Base-by-base conservation (phyloP, 1,140 invertebrate species). In the Oryzaephilus surinamensis region DNA sequence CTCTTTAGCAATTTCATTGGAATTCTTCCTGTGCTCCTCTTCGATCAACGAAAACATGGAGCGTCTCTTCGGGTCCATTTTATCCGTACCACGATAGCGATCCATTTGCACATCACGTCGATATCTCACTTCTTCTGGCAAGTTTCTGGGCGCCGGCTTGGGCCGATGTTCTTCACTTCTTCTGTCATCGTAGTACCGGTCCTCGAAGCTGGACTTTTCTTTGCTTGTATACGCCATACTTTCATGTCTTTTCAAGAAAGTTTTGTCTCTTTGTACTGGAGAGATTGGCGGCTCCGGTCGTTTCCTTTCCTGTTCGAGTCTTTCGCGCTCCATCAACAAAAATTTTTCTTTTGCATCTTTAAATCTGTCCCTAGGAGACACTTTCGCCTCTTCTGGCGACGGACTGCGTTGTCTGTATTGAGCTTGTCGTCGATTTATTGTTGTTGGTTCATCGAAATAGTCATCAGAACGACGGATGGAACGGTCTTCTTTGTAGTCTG, bases 331-430 rank as follows among this genome's bases (percentile, higher is more conserved):
- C 63, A 87, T 70, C 14, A 77, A 73, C 55, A 79, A 69, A 52
- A 87, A 86, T 60, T 85, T 85, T 54, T 86, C 81, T 58, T 85
- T 86, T 24, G 83, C 82, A 50, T 85, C 82, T 49, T 84, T 79
- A 57, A 86, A 86, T 23, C 84, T 71, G 44, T 86, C 82, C 38
- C 79, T 69, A 0, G 81, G 81, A 20, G 76, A 73, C 2, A 66
- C 60, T 31, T 65, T 61, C 0, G 61, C 52, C 21, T 69, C 64
- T 49, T 67, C 66, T 73, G 71, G 37, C 12, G 50, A 49, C 13
- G 45, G 24, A 11, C 35, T 29, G 10, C 19, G 39, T 23, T 36
- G 32, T 28, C 45, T 20, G 28, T 33, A 46, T 29, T 55, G 46
- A 8, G 47, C 17, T 46, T 70, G 67, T 7, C 67, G 57, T 24